Evolutionary conservation across 2,888 invertebrate genomes (phyloP).

Genomic region (Julus scandinavius): DNA sequence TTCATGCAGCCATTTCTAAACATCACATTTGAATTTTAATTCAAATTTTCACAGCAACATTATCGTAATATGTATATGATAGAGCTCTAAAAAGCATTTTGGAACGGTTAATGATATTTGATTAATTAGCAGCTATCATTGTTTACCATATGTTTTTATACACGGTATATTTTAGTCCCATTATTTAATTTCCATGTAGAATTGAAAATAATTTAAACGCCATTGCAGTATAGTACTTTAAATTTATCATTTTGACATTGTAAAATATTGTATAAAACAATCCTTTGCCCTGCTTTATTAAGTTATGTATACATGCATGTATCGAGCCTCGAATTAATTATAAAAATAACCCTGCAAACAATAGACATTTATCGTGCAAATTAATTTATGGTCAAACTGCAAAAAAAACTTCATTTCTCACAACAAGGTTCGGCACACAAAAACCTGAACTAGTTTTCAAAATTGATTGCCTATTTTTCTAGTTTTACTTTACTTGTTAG

Average conservation of each 20-base stretch:
- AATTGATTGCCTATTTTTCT: conserved; percentile 37
- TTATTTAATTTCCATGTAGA: too few relatives aligned
- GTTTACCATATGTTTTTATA: too few relatives aligned
- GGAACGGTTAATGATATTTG: too few relatives aligned
- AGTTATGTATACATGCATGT: neutral
- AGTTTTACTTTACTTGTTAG: neutral
- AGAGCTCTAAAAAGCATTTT: too few relatives aligned
- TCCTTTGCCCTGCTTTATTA: too few relatives aligned
- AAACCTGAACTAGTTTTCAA: neutral
- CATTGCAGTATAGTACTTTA: too few relatives aligned
- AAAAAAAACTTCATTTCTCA: neutral
- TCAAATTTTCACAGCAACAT: neutral
- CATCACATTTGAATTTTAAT: neutral
- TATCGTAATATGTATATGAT: too few relatives aligned
- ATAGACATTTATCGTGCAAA: neutral
- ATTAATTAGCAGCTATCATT: too few relatives aligned
- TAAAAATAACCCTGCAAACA: neutral
- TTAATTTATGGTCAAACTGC: neutral
- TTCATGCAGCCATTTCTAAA: neutral
- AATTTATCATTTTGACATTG: too few relatives aligned
- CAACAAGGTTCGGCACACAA: neutral
- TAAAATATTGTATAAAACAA: too few relatives aligned
- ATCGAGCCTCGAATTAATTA: neutral
- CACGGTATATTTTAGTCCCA: too few relatives aligned
- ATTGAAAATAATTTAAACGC: too few relatives aligned